A percentile compares a stretch with the other conserved stretches of the same genome.
Conservation (phyloP, 2,797 vertebrate species). For the Apogon hyalosoma region DNA sequence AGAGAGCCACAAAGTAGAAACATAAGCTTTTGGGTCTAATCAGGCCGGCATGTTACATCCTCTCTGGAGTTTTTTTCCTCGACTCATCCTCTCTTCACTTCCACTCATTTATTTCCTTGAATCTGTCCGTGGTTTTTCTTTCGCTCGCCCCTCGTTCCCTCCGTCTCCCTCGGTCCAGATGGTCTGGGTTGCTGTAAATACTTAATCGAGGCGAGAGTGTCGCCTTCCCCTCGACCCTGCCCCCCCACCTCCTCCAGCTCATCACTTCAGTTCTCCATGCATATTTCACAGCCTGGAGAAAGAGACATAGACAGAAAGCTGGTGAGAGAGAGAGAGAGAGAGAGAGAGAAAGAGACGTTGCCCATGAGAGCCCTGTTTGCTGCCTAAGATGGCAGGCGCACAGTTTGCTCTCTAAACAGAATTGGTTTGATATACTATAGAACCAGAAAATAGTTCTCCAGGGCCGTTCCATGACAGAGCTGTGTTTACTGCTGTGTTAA, state of each 20-base stretch:
- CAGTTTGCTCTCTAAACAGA: constrained; percentile 28
- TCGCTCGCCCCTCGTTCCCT: constrained; percentile 8
- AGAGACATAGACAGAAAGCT: constrained; percentile 9
- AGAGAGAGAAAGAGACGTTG: background rate
- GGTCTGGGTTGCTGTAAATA: constrained; percentile 69
- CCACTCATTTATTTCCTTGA: constrained; percentile 20
- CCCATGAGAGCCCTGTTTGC: constrained; percentile 17
- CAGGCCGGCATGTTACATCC: constrained; percentile 40
- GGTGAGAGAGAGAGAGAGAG: background rate
- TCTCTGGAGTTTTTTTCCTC: constrained; percentile 10
- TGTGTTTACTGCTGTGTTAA: background rate
- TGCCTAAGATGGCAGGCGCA: constrained; percentile 26
- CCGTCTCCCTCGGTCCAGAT: constrained; percentile 58
- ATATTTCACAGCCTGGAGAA: constrained; percentile 65
- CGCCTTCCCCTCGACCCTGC: constrained; percentile 33
- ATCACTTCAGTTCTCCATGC: constrained; percentile 48
- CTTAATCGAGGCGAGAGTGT: constrained; percentile 63
- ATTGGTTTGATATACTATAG: constrained; percentile 8
- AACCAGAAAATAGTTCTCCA: constrained; percentile 19
- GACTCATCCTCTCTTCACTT: constrained; percentile 31
- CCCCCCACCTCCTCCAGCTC: constrained; percentile 32
- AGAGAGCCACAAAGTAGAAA: constrained; percentile 48
- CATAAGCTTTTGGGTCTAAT: constrained; percentile 43
- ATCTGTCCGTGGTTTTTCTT: constrained; percentile 16
- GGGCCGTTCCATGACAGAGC: background rate